Evolutionary conservation across 2,888 invertebrate genomes (phyloP).

Genomic region (Cerceris ruficornis): DNA sequence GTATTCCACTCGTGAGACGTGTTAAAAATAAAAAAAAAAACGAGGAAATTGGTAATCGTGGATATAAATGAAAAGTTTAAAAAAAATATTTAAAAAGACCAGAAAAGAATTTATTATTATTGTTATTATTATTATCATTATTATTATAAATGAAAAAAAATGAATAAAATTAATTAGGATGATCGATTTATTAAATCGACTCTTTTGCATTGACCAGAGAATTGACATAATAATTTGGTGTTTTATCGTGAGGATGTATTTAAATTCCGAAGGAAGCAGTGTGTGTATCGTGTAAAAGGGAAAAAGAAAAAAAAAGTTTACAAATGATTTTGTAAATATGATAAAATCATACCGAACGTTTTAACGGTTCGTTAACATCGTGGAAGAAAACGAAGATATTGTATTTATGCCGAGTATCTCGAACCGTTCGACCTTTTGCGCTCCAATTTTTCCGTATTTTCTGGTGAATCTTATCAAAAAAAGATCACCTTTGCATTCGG

Average conservation of each 20-base stretch:
- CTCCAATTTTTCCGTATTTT: conserved; percentile 16
- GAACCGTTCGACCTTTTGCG: conserved; percentile 35
- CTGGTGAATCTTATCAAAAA: not conserved
- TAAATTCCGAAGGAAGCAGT: conserved; percentile 30
- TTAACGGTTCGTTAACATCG: conserved; percentile 6
- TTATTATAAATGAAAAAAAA: conserved; percentile 36
- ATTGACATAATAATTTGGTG: conserved; percentile 38
- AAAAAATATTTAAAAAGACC: conserved; percentile 29
- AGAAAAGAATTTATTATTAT: not conserved
- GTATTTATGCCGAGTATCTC: conserved; percentile 33
- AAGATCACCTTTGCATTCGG: not conserved
- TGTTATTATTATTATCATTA: too few species aligned
- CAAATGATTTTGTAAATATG: conserved; percentile 43
- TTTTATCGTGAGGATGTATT: conserved; percentile 48
- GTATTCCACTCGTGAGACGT: conserved; percentile 25
- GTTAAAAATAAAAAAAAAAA: conserved; percentile 26
- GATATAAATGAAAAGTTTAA: conserved; percentile 26
- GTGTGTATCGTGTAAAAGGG: conserved; percentile 29
- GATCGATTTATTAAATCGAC: conserved; percentile 33
- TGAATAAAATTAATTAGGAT: conserved; percentile 39
- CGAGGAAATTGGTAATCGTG: conserved; percentile 10
- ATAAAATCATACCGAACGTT: conserved; percentile 19
- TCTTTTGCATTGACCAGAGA: conserved; percentile 26
- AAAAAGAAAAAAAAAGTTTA: conserved; percentile 23
- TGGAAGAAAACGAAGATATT: conserved; percentile 3